These are phyloP conservation scores for Stegostoma tigrinum DNA, from an alignment of 2,113 vertebrate species.

Conservation along the genomic window DNA sequence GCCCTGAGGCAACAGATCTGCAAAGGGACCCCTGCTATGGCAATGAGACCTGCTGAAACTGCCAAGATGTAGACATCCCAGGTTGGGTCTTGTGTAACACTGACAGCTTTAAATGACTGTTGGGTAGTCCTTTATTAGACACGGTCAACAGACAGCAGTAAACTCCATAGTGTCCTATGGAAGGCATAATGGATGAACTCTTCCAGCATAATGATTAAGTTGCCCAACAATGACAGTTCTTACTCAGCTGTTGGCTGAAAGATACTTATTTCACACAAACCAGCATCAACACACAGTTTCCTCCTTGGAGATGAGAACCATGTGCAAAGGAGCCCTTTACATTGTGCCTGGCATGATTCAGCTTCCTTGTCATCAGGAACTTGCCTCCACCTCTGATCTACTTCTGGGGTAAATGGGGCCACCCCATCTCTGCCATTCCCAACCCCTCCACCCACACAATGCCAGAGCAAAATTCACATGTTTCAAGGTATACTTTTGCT, in stretches of 20 bases:
- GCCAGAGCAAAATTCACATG: background rate
- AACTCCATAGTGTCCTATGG: background rate
- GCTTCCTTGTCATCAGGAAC: background rate
- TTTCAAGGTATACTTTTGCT: background rate
- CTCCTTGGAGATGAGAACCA: background rate
- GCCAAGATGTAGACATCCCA: background rate
- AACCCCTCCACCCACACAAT: background rate
- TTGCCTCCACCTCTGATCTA: background rate
- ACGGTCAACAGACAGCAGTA: background rate
- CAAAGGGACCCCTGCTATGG: too few relatives aligned
- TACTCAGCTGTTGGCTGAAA: background rate
- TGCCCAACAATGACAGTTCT: background rate
- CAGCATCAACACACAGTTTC: background rate
- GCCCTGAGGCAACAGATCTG: background rate
- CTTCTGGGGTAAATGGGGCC: background rate
- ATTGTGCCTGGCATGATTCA: background rate
- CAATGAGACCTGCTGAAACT: background rate
- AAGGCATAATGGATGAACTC: background rate
- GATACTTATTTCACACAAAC: background rate
- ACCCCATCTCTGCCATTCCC: too few relatives aligned
- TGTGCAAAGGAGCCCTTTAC: background rate
- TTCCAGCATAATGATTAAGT: background rate
- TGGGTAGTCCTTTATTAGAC: background rate
- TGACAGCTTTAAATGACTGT: background rate
- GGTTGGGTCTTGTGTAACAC: background rate